These are phyloP conservation scores for Fratercula arctica DNA, from an alignment of 2,797 vertebrate genomes.

Conservation along the genomic window DNA sequence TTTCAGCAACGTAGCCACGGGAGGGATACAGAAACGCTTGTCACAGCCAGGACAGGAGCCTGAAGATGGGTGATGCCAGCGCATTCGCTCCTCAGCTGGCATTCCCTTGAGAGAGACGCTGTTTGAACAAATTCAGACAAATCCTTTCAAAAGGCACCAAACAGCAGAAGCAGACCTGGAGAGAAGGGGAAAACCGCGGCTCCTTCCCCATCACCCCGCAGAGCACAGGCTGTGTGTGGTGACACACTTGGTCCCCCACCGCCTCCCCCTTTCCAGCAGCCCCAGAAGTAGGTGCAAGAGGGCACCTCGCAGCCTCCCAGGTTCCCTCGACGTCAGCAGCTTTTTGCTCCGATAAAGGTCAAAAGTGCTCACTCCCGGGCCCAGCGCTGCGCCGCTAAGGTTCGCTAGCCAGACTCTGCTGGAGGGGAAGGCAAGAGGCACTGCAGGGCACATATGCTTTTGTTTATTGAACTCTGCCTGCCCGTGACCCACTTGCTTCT, in stretches of 20 bases:
- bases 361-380: neutral
- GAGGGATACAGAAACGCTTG: neutral
- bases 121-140: neutral
- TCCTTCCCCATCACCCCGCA: neutral
- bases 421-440: conserved; percentile 40
- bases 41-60: neutral
- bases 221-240: neutral
- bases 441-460: conserved; percentile 51
- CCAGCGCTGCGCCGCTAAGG: neutral
- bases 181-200: neutral
- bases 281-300: neutral
- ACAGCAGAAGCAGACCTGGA: neutral
- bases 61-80: neutral
- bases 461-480: conserved; percentile 58
- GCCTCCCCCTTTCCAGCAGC: neutral
- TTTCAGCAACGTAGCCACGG: neutral
- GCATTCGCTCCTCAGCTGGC: neutral
- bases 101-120: neutral
- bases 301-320: neutral
- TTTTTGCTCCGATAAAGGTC: conserved; percentile 44
- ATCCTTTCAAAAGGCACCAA: neutral
- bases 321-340: neutral
- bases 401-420: conserved; percentile 9
- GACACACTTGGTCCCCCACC: neutral
- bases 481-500: conserved; percentile 47